Percentiles rank a stretch among this genome's conserved stretches.
Evolutionary conservation across 53 echinoderm and acorn worm species (phyloP).

Genomic region (Paracentrotus lividus): DNA sequence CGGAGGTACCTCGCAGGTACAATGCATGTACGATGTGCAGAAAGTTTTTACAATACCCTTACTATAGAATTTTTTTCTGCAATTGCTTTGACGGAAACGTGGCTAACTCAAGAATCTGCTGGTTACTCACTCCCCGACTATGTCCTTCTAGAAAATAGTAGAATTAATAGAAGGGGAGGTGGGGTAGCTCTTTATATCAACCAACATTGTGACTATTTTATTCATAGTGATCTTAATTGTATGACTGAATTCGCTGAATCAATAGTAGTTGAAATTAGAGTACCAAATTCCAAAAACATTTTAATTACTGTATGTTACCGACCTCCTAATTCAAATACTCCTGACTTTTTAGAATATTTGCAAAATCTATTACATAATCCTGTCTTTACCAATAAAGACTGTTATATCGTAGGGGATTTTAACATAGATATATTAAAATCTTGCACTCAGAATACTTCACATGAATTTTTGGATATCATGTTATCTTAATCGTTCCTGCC

Average conservation of each 20-base stretch:
- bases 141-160: background rate
- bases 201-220: no score
- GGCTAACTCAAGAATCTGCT: background rate
- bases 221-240: no score
- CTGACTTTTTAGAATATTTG: no score
- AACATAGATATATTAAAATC: conserved; percentile 10
- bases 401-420: background rate
- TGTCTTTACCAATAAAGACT: no score
- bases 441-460: background rate
- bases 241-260: background rate
- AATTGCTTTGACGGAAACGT: background rate
- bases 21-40: no score
- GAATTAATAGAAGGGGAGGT: background rate
- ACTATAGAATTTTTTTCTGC: no score
- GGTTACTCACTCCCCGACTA: background rate
- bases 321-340: no score
- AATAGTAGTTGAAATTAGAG: background rate
- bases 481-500: background rate
- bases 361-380: no score
- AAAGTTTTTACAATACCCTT: no score
- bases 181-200: background rate
- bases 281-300: no score
- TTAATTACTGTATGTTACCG: no score
- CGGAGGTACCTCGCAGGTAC: no score
- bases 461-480: conserved; percentile 19